Base-by-base conservation (phyloP, 2,113 vertebrate genomes). In the Hippocampus barbouri region DNA sequence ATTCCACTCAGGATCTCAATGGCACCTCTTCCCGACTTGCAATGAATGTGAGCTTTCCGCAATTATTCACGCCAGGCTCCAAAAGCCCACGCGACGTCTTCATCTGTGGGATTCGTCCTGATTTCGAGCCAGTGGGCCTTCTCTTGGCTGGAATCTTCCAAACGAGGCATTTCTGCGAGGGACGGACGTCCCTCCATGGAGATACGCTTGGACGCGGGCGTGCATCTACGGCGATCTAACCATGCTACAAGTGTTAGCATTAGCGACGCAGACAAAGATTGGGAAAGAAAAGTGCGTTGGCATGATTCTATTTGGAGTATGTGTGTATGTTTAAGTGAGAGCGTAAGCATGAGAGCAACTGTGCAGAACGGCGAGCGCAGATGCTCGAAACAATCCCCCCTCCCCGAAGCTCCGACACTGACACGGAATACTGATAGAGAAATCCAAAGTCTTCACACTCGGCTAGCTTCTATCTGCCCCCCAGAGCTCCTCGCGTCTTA, bases 401-500 rank as follows among this genome's bases (percentile, higher is more conserved):
- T 6, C 51, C 18, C 18, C 51, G 10, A 64, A 83, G 76, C 75
- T 77, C 75, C 74, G 76, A 67, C 74, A 72, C 75, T 72, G 69
- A 84, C 76, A 78, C 70, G 73, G 76, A 85, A 85, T 86, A 76
- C 83, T 83, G 80, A 89, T 90, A 80, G 82, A 86, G 69, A 84
- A 89, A 83, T 85, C 78, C 80, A 82, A 74, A 73, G 64, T 64
- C 60, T 77, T 89, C 87, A 87, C 78, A 83, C 82, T 85, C 76
- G 77, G 83, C 80, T 72, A 70, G 59, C 41, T 80, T 56, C 64
- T 70, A 74, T 83, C 76, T 78, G 71, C 78, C 51, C 66, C 74
- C 47, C 68, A n/a, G 47, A 77, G 65, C 68, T 66, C 65, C 72
- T 40, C 38, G 53, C 57, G 38, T 60, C 54, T 40, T 43, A 16